Evolutionary conservation across 2,888 invertebrate species (phyloP), one percentile per base, ranked within the genome.

Genomic region (Tetragonula carbonaria): DNA sequence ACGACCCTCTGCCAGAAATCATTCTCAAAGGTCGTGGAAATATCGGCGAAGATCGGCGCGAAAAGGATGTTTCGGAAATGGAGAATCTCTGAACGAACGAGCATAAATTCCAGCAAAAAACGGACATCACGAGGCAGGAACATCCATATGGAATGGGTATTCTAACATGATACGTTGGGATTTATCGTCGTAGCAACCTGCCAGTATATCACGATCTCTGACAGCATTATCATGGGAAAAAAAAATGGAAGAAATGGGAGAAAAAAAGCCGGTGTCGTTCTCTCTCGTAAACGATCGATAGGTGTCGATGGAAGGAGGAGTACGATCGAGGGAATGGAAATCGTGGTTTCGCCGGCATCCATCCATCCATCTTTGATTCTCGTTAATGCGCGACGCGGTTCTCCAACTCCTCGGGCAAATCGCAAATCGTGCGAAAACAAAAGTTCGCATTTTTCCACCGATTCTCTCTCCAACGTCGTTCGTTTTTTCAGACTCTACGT

Each of bases 151-250:
- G 74, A 74, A 75, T 68, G 23, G 73, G 82, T 65, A 80, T 82
- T 82, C 86, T 86, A 87, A 86, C 84, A 84, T 79, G 86, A 84
- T 84, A 80, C 78, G 78, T 66, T 38, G 59, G 55, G 76, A 87
- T 87, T 87, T 87, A 87, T 87, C 84, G 80, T 67, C 72, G 55
- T 70, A 73, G 77, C 66, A 68, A 53, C 51, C 73, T 68, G 55
- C 73, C 77, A 16, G 70, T 87, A 84, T 71, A 86, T 86, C 86
- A 83, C 53, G 50, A 80, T 80, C 67, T 74, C 71, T 73, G 81
- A 72, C 82, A 78, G 80, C 66, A 74, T 78, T 65, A 62, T 73
- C 82, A 73, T 38, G 55, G 8, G 8, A 2, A 11, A 45, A 45
- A 45, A 8, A 11, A 45, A 45, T 23, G 62, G 38, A 67, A 78